Evolutionary conservation across 2,113 vertebrate genomes (phyloP), one percentile per base, ranked within the genome.

Genomic region (Lanius ludovicianus): DNA sequence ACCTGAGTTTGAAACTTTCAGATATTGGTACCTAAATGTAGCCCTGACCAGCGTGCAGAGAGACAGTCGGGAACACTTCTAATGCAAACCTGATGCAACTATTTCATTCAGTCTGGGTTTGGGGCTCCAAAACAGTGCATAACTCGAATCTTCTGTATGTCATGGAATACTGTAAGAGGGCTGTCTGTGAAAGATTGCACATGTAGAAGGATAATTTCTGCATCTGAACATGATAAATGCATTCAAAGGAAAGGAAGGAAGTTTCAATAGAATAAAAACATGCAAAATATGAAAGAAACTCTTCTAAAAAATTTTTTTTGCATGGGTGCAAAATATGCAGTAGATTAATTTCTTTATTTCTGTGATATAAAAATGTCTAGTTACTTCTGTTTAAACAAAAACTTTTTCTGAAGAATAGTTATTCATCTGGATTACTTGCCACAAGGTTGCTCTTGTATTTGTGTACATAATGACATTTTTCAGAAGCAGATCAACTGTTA

Each of bases 391-490:
- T 92, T 86, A 90, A 90, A 86, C 1, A 13, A 92, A 92, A 90
- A 3, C 27, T 75, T 86, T 74, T 69, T 81, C 71, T 80, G 17
- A 46, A 49, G 31, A 76, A 37, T 70, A 87, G 63, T 84, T 86
- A n/a, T 77, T 79, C 3, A 0, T 90, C 27, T 44, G 46, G 39
- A 30, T 93, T 84, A 77, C 47, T 80, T 86, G 63, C 64, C 60
- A 80, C 68, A 59, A 70, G 41, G 56, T 68, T 90, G 42, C 35
- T 94, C 24, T 69, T 94, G 7, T 90, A 35, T 95, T 96, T 93
- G 35, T 86, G 31, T 64, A 60, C 84, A 55, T 70, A 49, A 42
- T 64, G 88, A 71, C 76, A 86, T 86, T 93, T 92, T 97, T 94
- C 73, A 88, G 86, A 88, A 93, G 73, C 56, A 84, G 20, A 68